Conservation (phyloP, 1,140 invertebrate species). For the Orchestia grillus region DNA sequence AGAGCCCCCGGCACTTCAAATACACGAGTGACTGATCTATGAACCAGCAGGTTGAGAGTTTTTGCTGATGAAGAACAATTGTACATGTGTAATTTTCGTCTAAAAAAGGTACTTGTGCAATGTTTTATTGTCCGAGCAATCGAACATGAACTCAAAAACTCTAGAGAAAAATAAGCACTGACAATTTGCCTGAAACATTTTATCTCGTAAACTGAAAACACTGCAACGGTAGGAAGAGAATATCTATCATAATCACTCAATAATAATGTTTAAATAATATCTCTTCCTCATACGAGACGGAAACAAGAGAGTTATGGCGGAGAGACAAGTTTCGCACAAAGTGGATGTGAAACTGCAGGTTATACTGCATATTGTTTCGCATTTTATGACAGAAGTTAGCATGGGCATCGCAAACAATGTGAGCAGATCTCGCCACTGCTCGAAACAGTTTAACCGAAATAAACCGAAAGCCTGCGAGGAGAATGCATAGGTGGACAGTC, state of each 20-base stretch:
- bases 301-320: not conserved
- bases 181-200: not conserved
- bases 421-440: not conserved
- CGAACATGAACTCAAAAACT: not conserved
- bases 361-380: too few species aligned
- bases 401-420: not conserved
- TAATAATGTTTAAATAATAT: not conserved
- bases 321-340: not conserved
- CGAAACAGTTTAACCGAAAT: not conserved
- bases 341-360: not conserved
- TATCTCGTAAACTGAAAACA: not conserved
- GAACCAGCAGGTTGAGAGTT: not conserved
- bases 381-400: not conserved
- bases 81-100: not conserved
- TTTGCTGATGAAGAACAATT: not conserved
- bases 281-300: not conserved
- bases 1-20: not conserved
- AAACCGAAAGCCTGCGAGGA: not conserved
- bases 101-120: not conserved
- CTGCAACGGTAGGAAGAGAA: not conserved
- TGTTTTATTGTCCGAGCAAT: not conserved
- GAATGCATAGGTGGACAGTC: too few species aligned
- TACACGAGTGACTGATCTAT: not conserved
- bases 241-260: not conserved
- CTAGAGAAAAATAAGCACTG: not conserved